Conservation (phyloP, 92 coral and sea anemone species). For the Plumapathes pennacea region DNA sequence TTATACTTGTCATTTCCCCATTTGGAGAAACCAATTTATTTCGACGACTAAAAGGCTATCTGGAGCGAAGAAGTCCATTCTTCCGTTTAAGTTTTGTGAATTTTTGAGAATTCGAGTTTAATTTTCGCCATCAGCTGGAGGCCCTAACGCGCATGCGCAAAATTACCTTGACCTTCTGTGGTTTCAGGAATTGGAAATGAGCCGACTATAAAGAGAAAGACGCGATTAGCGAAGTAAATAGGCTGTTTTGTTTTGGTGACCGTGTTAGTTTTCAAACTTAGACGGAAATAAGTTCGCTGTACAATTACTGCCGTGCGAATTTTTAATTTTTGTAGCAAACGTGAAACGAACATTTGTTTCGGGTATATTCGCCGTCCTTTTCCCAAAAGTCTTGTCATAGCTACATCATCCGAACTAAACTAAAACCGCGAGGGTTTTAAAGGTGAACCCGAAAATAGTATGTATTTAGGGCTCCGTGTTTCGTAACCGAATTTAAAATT, state of each 20-base stretch:
- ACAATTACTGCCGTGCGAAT: slow-evolving; percentile 17
- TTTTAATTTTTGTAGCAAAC: slow-evolving; percentile 6
- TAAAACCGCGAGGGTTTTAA: not conserved
- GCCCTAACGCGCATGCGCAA: not conserved
- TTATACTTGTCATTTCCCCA: not conserved
- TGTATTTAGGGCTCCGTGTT: too few relatives aligned
- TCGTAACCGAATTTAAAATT: too few relatives aligned
- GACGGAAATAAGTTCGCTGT: slow-evolving; percentile 33
- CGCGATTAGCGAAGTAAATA: slow-evolving; percentile 54
- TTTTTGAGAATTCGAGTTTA: not conserved
- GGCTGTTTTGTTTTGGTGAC: slow-evolving; percentile 30
- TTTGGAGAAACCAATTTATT: too few relatives aligned
- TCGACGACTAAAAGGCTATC: too few relatives aligned
- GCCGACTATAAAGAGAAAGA: slow-evolving; percentile 26
- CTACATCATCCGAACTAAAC: not conserved
- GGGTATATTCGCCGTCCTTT: slow-evolving; percentile 1
- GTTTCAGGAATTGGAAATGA: slow-evolving; percentile 48
- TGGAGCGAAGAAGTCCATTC: too few relatives aligned
- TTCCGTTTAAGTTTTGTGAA: too few relatives aligned
- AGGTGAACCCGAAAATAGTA: too few relatives aligned
- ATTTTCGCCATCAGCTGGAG: not conserved
- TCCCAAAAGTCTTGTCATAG: not conserved
- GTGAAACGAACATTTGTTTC: slow-evolving; percentile 1
- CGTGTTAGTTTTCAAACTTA: slow-evolving; percentile 44
- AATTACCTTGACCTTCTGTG: not conserved